These are phyloP conservation scores for Sorex maritimensis DNA, from an alignment of 2,797 vertebrate genomes.

Conservation along the genomic window DNA sequence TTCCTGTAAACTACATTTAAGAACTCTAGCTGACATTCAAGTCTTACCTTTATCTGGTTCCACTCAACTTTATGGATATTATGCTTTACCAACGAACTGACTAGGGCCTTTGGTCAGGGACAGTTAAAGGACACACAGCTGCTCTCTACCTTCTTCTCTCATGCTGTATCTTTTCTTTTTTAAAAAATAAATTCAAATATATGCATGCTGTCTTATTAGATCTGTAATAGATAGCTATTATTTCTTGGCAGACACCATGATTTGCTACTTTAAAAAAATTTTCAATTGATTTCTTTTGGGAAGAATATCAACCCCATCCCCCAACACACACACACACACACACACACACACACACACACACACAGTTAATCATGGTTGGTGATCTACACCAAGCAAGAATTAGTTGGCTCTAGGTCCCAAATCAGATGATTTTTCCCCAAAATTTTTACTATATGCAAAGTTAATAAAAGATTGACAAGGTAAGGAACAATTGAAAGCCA, in stretches of 20 bases:
- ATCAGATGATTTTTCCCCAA: constrained; percentile 21
- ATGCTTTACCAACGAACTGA: too few relatives aligned
- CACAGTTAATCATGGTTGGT: background rate
- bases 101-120: too few relatives aligned
- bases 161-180: background rate
- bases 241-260: background rate
- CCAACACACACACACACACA: too few relatives aligned
- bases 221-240: background rate
- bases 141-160: background rate
- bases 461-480: background rate
- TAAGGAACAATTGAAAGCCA: constrained; percentile 25
- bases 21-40: constrained; percentile 24
- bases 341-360: too few relatives aligned
- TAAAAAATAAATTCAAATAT: background rate
- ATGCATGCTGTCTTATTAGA: background rate
- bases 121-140: background rate
- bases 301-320: background rate
- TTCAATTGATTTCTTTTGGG: background rate
- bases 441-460: constrained; percentile 29
- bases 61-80: background rate
- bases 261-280: constrained; percentile 9
- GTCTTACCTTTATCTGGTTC: constrained; percentile 46
- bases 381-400: background rate
- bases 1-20: constrained; percentile 73
- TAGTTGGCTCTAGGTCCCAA: background rate